Conservation (phyloP, 2,888 invertebrate genomes). For the Mongoloraphidia duomilia region DNA sequence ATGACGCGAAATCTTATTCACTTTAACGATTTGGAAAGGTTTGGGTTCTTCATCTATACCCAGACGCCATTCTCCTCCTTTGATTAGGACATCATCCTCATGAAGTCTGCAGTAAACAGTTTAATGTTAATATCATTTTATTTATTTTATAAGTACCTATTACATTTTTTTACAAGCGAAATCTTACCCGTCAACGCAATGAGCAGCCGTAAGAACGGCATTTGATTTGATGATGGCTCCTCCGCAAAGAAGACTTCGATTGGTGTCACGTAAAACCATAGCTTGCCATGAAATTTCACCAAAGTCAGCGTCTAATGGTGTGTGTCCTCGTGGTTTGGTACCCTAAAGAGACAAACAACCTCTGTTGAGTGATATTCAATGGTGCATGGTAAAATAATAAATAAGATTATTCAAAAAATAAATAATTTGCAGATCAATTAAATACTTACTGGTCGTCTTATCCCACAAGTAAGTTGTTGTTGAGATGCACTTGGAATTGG, state of each 20-base stretch:
- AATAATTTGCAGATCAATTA: not conserved
- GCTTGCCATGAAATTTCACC: constrained; percentile 82
- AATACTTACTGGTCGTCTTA: constrained; percentile 17
- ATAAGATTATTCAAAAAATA: not conserved
- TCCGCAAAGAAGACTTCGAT: constrained; percentile 60
- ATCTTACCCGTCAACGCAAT: constrained; percentile 62
- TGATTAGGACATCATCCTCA: constrained; percentile 54
- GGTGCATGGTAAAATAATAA: too few species aligned
- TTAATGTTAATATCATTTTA: not conserved
- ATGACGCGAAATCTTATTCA: constrained; percentile 52
- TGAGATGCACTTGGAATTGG: constrained; percentile 1
- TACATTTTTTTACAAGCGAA: not conserved
- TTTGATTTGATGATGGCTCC: constrained; percentile 63
- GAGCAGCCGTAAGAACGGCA: constrained; percentile 63
- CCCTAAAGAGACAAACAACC: constrained; percentile 23
- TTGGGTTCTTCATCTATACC: constrained; percentile 68
- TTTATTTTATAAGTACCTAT: not conserved
- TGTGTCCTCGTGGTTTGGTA: constrained; percentile 35
- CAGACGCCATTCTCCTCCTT: constrained; percentile 73
- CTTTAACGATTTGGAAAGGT: constrained; percentile 63
- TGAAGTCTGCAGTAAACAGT: constrained; percentile 33
- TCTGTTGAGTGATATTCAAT: not conserved
- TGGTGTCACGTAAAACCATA: constrained; percentile 58
- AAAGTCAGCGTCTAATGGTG: constrained; percentile 47
- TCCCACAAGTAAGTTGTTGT: constrained; percentile 11